Conservation (phyloP, 2,888 invertebrate species). For the Hyalella azteca region DNA sequence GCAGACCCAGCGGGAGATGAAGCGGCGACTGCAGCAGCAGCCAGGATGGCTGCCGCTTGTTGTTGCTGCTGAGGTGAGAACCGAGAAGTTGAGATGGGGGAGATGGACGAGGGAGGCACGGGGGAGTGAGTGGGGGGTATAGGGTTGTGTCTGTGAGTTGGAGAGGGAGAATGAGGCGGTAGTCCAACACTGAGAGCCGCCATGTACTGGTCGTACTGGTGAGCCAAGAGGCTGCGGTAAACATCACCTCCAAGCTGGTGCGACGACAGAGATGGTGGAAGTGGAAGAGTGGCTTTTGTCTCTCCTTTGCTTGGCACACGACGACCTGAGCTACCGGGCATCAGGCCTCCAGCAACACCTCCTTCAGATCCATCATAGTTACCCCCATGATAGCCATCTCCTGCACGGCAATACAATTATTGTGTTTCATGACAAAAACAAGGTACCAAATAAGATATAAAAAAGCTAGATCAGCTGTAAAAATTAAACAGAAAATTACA, state of each 20-base stretch:
- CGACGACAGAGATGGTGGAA: constrained; percentile 53
- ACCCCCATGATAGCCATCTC: constrained; percentile 46
- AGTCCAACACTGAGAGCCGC: constrained; percentile 25
- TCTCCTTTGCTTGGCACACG: constrained; percentile 57
- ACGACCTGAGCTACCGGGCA: constrained; percentile 47
- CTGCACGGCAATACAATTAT: not conserved
- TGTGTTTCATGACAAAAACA: not conserved
- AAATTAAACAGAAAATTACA: not conserved
- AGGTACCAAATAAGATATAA: too few species aligned
- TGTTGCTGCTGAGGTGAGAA: constrained; percentile 39
- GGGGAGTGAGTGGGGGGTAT: constrained; percentile 39
- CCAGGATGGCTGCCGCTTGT: constrained; percentile 34
- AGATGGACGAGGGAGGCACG: constrained; percentile 40
- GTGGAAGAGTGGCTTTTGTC: constrained; percentile 56
- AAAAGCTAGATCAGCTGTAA: too few species aligned
- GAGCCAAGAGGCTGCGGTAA: constrained; percentile 50
- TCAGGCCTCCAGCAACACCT: constrained; percentile 4
- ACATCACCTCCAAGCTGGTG: constrained; percentile 49
- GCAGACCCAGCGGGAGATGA: constrained; percentile 40
- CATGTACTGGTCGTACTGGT: constrained; percentile 37
- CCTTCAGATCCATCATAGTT: constrained; percentile 48
- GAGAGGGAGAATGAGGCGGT: not conserved
- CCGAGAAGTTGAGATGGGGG: not conserved
- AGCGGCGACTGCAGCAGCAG: constrained; percentile 39
- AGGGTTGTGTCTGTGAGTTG: constrained; percentile 17